Conservation (phyloP, 2,113 vertebrate species). For the Gnathonemus echidnorhynchus region DNA sequence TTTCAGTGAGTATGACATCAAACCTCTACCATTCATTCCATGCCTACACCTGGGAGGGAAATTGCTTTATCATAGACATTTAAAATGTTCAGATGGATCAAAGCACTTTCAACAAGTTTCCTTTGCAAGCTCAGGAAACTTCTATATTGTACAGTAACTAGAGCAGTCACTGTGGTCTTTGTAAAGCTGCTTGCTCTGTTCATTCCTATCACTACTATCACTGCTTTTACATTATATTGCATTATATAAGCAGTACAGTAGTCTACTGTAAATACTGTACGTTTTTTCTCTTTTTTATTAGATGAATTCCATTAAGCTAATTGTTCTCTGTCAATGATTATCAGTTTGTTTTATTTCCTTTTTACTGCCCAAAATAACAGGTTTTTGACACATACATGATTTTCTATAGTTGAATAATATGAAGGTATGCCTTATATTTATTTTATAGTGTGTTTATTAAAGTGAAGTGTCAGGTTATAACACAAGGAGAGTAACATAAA, state of each 20-base stretch:
- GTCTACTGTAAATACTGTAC: background rate
- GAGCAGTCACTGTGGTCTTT: background rate
- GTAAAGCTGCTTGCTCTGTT: background rate
- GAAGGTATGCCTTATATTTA: background rate
- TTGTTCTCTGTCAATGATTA: background rate
- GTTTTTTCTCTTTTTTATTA: background rate
- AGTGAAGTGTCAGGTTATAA: background rate
- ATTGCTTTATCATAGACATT: conserved; percentile 5
- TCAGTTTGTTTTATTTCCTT: background rate
- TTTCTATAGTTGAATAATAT: background rate
- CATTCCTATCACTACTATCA: background rate
- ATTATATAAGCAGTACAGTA: background rate
- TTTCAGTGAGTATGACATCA: conserved; percentile 2
- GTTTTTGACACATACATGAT: background rate
- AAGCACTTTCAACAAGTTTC: background rate
- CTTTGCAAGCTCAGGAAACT: conserved; percentile 4
- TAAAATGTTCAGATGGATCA: conserved; percentile 10
- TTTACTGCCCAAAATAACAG: background rate
- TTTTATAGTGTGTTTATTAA: background rate
- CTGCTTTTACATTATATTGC: background rate
- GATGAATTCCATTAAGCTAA: background rate
- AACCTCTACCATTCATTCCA: background rate
- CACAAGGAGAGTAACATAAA: background rate
- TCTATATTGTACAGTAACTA: too few relatives aligned
- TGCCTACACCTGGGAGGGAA: background rate